Conservation (phyloP, 1,140 invertebrate genomes). For the Apis cerana region DNA sequence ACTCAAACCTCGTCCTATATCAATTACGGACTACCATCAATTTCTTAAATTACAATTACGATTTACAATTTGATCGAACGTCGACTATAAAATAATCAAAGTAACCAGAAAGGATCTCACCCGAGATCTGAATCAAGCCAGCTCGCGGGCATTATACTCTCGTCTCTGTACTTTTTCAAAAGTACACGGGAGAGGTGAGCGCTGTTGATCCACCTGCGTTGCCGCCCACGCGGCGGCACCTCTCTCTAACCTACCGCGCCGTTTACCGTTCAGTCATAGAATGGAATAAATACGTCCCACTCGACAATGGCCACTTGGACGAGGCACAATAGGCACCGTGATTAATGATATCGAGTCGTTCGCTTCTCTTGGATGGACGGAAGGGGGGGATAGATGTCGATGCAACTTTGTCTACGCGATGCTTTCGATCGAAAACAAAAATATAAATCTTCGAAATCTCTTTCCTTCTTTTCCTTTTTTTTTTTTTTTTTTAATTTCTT, state of each 20-base stretch:
- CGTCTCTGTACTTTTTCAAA: slow-evolving; percentile 58
- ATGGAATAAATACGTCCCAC: slow-evolving; percentile 70
- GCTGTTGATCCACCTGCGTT: slow-evolving; percentile 8
- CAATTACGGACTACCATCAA: too few relatives aligned
- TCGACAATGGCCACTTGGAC: slow-evolving; percentile 74
- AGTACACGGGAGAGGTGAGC: slow-evolving; percentile 27
- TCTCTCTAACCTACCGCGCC: slow-evolving; percentile 72
- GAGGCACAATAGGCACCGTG: slow-evolving; percentile 71
- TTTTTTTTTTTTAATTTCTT: too few relatives aligned
- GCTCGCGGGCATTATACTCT: slow-evolving; percentile 66
- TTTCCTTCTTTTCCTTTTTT: too few relatives aligned
- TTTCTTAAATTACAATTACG: too few relatives aligned
- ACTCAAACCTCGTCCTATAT: too few relatives aligned
- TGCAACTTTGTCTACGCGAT: background rate
- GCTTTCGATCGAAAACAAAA: too few relatives aligned
- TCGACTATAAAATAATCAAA: too few relatives aligned
- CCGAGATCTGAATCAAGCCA: slow-evolving; percentile 30
- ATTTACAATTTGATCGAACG: too few relatives aligned
- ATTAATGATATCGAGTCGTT: slow-evolving; percentile 73
- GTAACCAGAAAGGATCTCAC: too few relatives aligned
- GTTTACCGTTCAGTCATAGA: slow-evolving; percentile 45
- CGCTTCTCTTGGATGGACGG: background rate
- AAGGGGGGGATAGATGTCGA: slow-evolving; percentile 16
- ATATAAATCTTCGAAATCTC: too few relatives aligned
- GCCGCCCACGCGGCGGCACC: slow-evolving; percentile 25